Evolutionary conservation across 1,140 invertebrate genomes (phyloP).

Genomic region (Triops cancriformis): DNA sequence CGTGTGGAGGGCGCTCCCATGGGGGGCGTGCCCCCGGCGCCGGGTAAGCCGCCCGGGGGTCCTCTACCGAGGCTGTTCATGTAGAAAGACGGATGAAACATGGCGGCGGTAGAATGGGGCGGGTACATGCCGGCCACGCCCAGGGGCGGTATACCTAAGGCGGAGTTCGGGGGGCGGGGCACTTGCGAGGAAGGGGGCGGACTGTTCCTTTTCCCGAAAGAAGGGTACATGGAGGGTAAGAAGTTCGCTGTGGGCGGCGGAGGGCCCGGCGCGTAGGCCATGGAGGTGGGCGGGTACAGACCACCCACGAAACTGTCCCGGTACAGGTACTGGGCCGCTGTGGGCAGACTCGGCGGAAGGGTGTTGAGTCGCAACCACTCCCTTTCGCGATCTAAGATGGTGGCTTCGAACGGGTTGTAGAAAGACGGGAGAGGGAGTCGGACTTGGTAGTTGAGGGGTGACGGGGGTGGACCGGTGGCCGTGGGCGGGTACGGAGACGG

Average conservation of each 20-base stretch:
- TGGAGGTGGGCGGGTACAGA: background rate
- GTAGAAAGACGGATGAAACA: background rate
- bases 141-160: background rate
- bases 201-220: background rate
- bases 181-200: background rate
- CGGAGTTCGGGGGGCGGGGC: background rate
- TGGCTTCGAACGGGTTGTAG: background rate
- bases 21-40: background rate
- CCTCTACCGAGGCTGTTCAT: background rate
- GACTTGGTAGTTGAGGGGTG: background rate
- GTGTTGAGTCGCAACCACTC: background rate
- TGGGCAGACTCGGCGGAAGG: background rate
- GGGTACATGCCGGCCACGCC: background rate
- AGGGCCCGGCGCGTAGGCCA: background rate
- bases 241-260: background rate
- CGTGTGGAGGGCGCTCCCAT: background rate
- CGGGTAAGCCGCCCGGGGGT: background rate
- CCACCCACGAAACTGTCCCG: background rate
- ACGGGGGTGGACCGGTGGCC: background rate
- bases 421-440: background rate
- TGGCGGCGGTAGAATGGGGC: background rate
- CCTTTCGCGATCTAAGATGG: background rate
- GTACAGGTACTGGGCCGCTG: background rate
- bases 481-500: constrained; percentile 26
- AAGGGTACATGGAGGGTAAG: background rate